Percentiles rank a stretch among this genome's conserved stretches.
phyloP scores from a whole-genome alignment of 2,113 vertebrate genomes.

The Lasiurus cinereus region DNA sequence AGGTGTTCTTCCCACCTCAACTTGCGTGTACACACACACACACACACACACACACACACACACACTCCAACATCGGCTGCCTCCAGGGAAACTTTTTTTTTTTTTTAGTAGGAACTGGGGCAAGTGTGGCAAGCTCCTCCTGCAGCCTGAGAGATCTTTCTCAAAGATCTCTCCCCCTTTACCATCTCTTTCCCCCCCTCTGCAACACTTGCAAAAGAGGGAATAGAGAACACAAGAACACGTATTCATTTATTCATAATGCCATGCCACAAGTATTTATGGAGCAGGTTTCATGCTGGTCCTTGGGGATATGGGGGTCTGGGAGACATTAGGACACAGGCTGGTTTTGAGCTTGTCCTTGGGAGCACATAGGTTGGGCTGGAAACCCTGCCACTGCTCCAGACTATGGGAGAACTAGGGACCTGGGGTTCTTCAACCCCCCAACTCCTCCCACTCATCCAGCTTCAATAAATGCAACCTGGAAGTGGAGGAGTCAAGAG shows the following conservation, averaged over 20 bases:
- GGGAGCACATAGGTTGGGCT: background rate
- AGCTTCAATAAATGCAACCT: background rate
- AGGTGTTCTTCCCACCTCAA: background rate
- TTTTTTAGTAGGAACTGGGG: background rate
- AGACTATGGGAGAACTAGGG: background rate
- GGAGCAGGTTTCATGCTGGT: background rate
- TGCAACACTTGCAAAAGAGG: background rate
- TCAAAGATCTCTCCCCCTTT: background rate
- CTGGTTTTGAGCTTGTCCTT: background rate
- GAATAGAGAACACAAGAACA: background rate
- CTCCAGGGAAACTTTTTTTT: background rate
- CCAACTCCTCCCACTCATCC: background rate
- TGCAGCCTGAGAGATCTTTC: conserved; percentile 34
- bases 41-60: background rate
- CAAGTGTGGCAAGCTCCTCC: background rate
- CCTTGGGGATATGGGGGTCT: background rate
- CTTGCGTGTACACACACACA: background rate
- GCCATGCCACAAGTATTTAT: background rate
- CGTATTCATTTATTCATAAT: background rate
- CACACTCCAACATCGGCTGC: background rate
- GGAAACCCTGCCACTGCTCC: background rate
- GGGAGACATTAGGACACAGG: background rate
- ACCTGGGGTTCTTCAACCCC: background rate
- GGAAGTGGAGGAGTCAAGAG: background rate
- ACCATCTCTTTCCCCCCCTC: background rate